Percentiles rank a stretch among this genome's conserved stretches.
Evolutionary conservation across 2,888 invertebrate species (phyloP).

Genomic region (Eupithecia tripunctaria): DNA sequence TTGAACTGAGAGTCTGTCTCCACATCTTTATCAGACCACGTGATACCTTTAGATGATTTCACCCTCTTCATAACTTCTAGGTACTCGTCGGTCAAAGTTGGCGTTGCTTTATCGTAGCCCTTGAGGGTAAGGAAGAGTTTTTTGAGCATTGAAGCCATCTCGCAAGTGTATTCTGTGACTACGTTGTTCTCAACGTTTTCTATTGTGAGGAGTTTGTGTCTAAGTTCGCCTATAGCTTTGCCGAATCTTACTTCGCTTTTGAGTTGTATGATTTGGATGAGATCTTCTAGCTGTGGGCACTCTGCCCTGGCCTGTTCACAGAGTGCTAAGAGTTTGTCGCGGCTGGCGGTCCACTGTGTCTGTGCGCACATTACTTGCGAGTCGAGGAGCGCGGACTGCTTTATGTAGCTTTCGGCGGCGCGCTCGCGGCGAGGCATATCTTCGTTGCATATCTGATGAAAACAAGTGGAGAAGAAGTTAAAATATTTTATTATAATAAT

Average conservation of each 20-base stretch:
- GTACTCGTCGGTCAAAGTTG: constrained; percentile 83
- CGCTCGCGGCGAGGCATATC: constrained; percentile 75
- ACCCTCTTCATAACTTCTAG: constrained; percentile 84
- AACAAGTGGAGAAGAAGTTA: not conserved
- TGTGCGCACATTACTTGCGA: constrained; percentile 63
- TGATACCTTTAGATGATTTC: constrained; percentile 85
- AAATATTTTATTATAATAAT: not conserved
- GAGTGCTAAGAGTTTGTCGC: constrained; percentile 54
- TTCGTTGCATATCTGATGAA: constrained; percentile 69
- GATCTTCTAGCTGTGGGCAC: constrained; percentile 62
- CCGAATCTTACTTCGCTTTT: constrained; percentile 68
- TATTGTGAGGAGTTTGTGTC: constrained; percentile 65
- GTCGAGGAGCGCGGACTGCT: constrained; percentile 65
- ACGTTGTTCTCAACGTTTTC: constrained; percentile 82
- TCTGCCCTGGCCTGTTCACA: constrained; percentile 62
- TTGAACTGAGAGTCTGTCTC: constrained; percentile 65
- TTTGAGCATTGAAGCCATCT: constrained; percentile 82
- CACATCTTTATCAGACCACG: constrained; percentile 83
- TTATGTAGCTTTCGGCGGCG: constrained; percentile 67
- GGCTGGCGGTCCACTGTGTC: constrained; percentile 66
- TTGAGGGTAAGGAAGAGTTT: constrained; percentile 84
- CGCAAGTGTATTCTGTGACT: constrained; percentile 76
- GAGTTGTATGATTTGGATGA: constrained; percentile 59
- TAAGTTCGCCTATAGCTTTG: constrained; percentile 70
- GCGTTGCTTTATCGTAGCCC: constrained; percentile 85